Conservation (phyloP, 2,888 invertebrate species). For the Schizaphis graminum region DNA sequence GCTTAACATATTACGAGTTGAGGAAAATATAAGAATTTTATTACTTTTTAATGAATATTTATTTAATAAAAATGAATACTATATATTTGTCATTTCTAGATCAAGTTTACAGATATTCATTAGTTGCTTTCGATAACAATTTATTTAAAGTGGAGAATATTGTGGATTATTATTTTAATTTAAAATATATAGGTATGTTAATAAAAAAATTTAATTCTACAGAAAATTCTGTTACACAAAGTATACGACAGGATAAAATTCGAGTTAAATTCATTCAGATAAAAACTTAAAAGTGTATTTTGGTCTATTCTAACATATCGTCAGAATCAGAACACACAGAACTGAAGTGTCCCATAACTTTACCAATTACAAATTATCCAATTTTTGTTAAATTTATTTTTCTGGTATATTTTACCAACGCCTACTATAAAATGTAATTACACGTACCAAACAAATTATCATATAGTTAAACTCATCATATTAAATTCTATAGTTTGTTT, state of each 20-base stretch:
- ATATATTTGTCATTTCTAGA: neutral
- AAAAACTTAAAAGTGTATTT: neutral
- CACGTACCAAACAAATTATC: neutral
- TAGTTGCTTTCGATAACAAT: neutral
- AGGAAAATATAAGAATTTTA: neutral
- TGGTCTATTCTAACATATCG: neutral
- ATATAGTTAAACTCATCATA: neutral
- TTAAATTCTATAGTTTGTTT: too few relatives aligned
- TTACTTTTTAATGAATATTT: neutral
- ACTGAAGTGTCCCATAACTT: neutral
- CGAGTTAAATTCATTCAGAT: too few relatives aligned
- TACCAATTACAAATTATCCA: neutral
- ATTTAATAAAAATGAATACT: neutral
- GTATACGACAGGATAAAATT: neutral
- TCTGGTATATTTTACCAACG: neutral
- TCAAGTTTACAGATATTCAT: neutral
- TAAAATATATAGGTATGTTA: neutral
- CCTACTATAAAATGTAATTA: neutral
- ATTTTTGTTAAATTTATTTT: neutral
- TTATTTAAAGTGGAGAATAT: neutral
- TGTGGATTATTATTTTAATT: neutral
- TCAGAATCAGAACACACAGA: neutral
- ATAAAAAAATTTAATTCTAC: neutral
- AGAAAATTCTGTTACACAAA: neutral
- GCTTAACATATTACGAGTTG: neutral